A percentile compares a stretch with the other conserved stretches of the same genome.
Conservation (phyloP, 92 coral and sea anemone species). For the Paramuricea clavata region DNA sequence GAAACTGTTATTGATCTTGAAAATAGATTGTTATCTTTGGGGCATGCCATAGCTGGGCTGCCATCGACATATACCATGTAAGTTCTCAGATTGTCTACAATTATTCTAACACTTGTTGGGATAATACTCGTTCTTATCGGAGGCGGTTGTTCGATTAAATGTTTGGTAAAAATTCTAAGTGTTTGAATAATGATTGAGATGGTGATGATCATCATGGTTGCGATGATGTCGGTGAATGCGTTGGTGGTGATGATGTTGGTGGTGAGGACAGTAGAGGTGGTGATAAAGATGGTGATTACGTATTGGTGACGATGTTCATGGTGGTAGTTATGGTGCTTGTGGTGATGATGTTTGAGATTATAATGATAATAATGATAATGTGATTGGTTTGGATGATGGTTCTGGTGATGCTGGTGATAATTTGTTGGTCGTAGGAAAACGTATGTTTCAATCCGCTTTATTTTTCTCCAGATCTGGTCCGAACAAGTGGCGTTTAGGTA, state of each 20-base stretch:
- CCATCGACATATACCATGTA: constrained; percentile 88
- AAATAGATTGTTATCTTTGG: constrained; percentile 83
- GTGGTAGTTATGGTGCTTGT: neutral
- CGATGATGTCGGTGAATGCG: neutral
- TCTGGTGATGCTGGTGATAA: no score
- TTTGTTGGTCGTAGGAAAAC: no score
- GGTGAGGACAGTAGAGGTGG: neutral
- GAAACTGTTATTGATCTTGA: constrained; percentile 93
- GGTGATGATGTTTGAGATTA: neutral
- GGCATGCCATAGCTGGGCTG: constrained; percentile 87
- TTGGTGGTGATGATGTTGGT: neutral
- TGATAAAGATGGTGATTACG: neutral
- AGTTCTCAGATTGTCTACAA: constrained; percentile 9
- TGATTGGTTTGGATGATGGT: no score
- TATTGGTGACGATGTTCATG: neutral
- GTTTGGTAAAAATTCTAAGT: no score
- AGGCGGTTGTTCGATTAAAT: no score
- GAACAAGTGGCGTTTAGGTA: constrained; percentile 86
- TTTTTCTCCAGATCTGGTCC: constrained; percentile 78
- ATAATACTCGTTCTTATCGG: no score
- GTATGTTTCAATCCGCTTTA: neutral
- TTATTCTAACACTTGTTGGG: no score
- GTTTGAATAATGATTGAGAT: neutral
- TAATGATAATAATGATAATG: neutral
- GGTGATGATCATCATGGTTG: neutral